phyloP scores from a whole-genome alignment of 2,888 invertebrate genomes.

The Halictus quadricinctus region DNA sequence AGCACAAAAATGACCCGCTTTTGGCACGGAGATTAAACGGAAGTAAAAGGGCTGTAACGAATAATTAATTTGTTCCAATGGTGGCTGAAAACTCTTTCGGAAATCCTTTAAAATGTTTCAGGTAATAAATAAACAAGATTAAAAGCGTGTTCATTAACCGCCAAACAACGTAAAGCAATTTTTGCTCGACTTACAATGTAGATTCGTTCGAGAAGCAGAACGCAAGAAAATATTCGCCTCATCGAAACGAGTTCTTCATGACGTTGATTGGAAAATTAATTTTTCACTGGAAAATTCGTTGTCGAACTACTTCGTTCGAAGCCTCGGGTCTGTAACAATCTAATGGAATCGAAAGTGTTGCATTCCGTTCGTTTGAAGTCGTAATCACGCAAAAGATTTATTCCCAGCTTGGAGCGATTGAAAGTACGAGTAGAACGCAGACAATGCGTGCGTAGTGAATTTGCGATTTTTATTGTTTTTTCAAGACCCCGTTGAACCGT shows the following conservation, averaged over 20 bases:
- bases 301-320: too few species aligned
- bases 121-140: neutral
- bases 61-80: neutral
- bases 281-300: too few species aligned
- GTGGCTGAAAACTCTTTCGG: neutral
- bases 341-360: neutral
- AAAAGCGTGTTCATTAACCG: neutral
- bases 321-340: neutral
- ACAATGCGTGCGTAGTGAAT: neutral
- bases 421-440: neutral
- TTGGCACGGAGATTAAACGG: neutral
- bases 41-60: neutral
- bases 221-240: too few species aligned
- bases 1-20: neutral
- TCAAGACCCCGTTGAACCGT: constrained; percentile 6
- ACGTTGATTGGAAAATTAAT: too few species aligned
- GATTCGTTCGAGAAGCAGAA: too few species aligned
- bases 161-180: neutral
- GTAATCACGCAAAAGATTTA: neutral
- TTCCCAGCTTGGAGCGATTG: neutral
- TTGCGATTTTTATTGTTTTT: neutral
- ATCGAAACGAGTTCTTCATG: too few species aligned
- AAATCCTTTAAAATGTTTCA: neutral
- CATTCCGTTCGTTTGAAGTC: neutral
- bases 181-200: neutral